phyloP scores from a whole-genome alignment of 2,888 invertebrate genomes.

The Macrophya annulata region DNA sequence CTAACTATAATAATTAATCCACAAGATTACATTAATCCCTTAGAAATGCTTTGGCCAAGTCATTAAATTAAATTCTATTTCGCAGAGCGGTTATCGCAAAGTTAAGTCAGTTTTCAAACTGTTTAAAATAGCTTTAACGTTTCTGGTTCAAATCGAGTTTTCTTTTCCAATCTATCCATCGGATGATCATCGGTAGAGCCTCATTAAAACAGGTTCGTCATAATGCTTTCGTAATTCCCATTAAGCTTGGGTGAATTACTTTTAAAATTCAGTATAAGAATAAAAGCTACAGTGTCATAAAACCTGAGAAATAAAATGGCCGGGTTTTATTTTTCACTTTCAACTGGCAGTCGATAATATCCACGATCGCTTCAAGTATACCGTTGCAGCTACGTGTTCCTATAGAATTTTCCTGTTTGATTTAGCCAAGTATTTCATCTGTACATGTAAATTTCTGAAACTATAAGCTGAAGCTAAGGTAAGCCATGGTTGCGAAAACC shows the following conservation, averaged over 20 bases:
- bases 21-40: background rate
- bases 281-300: background rate
- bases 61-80: background rate
- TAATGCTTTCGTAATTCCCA: background rate
- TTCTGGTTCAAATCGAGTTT: background rate
- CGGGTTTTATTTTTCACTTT: conserved; percentile 7
- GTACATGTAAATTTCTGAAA: background rate
- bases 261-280: background rate
- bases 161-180: background rate
- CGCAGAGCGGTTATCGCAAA: background rate
- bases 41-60: background rate
- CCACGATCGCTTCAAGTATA: conserved; percentile 1
- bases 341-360: conserved; percentile 7
- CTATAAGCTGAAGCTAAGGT: background rate
- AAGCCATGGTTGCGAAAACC: background rate
- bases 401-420: conserved; percentile 21
- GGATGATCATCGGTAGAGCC: background rate
- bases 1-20: background rate
- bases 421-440: conserved; percentile 24
- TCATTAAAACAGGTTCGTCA: background rate
- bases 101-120: background rate
- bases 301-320: background rate
- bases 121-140: background rate
- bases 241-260: background rate
- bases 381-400: background rate